These are phyloP conservation scores for Orchesella flavescens DNA, from an alignment of 2,888 invertebrate genomes.

Conservation along the genomic window DNA sequence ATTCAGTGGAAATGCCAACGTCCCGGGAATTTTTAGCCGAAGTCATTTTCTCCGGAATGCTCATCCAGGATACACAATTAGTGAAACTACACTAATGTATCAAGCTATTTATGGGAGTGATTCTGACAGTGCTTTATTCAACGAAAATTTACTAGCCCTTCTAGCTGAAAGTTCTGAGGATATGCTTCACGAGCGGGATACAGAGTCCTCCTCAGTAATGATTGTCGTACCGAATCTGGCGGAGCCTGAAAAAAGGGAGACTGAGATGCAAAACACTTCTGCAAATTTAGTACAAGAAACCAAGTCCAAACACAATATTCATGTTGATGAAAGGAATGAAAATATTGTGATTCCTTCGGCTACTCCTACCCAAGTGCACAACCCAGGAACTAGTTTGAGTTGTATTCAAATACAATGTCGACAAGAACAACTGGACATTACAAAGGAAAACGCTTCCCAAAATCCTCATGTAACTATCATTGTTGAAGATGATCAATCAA, in stretches of 20 bases:
- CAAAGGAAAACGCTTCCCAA: too few species aligned
- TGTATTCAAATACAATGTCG: too few species aligned
- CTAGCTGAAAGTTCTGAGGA: conserved; percentile 40
- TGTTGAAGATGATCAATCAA: too few species aligned
- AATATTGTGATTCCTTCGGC: too few species aligned
- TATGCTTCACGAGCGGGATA: neutral
- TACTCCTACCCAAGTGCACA: too few species aligned
- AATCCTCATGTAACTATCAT: too few species aligned
- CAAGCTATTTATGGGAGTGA: conserved; percentile 51
- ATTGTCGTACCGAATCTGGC: neutral
- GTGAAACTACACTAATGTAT: conserved; percentile 50
- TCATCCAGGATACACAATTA: conserved; percentile 49
- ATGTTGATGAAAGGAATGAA: too few species aligned
- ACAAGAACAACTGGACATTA: too few species aligned
- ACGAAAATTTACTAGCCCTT: conserved; percentile 37
- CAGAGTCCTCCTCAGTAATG: conserved; percentile 12
- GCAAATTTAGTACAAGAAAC: too few species aligned
- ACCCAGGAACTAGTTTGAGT: too few species aligned
- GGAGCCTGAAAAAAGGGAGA: neutral
- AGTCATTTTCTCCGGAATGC: conserved; percentile 44
- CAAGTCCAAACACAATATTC: too few species aligned
- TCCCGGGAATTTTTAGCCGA: conserved; percentile 39
- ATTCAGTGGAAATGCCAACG: conserved; percentile 9
- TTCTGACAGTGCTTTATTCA: conserved; percentile 30
- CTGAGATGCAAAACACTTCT: too few species aligned